Evolutionary conservation across 2,113 vertebrate genomes (phyloP).

Genomic region (Solea solea): DNA sequence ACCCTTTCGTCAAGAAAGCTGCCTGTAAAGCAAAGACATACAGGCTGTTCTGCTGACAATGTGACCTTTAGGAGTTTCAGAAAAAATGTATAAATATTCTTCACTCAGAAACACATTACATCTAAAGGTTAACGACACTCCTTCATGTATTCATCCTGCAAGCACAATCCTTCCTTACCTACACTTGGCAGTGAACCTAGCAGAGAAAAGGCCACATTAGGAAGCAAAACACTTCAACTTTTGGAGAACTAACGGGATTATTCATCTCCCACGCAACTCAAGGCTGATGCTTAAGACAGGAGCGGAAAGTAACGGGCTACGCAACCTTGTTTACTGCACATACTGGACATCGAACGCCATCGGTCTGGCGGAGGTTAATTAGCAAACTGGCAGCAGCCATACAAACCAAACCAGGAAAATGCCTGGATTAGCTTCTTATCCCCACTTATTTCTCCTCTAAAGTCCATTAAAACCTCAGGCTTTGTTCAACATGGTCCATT

Average conservation of each 20-base stretch:
- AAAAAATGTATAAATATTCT: slow-evolving; percentile 37
- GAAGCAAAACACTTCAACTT: slow-evolving; percentile 40
- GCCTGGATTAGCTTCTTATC: slow-evolving; percentile 29
- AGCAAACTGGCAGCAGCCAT: slow-evolving; percentile 18
- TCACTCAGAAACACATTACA: slow-evolving; percentile 41
- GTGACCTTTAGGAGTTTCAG: slow-evolving; percentile 55
- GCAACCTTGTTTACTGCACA: slow-evolving; percentile 36
- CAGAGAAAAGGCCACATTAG: slow-evolving; percentile 6
- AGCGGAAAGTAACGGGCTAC: slow-evolving; percentile 37
- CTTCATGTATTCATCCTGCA: slow-evolving; percentile 24
- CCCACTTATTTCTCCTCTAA: slow-evolving; percentile 12
- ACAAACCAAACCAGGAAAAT: slow-evolving; percentile 16
- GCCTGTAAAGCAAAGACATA: slow-evolving; percentile 32
- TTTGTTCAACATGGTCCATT: slow-evolving; percentile 29
- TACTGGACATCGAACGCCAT: slow-evolving; percentile 26
- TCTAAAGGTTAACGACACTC: slow-evolving; percentile 66
- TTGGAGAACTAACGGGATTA: slow-evolving; percentile 39
- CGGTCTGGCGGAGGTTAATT: slow-evolving; percentile 39
- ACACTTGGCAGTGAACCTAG: background rate
- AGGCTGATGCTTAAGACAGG: slow-evolving; percentile 10
- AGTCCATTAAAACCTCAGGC: slow-evolving; percentile 11
- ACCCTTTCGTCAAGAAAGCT: slow-evolving; percentile 10
- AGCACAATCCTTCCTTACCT: slow-evolving; percentile 6
- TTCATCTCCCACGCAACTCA: slow-evolving; percentile 30
- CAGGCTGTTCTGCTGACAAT: slow-evolving; percentile 30